Percentiles rank a stretch among this genome's conserved stretches.
phyloP scores from a whole-genome alignment of 2,113 vertebrate genomes.

The Bungarus multicinctus region DNA sequence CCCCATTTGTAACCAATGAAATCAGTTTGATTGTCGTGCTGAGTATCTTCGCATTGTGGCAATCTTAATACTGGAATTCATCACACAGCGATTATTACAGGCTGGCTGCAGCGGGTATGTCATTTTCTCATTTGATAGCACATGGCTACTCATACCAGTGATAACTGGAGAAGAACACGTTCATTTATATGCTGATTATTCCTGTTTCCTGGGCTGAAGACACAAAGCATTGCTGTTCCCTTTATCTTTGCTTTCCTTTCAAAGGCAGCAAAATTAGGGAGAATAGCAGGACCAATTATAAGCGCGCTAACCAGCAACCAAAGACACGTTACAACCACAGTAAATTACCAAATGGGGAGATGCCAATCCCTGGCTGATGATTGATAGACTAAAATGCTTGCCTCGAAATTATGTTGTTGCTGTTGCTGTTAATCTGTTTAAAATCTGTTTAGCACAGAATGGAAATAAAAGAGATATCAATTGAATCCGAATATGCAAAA shows the following conservation, averaged over 20 bases:
- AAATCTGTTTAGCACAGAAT: not conserved
- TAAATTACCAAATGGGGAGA: constrained; percentile 36
- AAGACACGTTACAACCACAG: constrained; percentile 12
- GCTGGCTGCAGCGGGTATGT: constrained; percentile 58
- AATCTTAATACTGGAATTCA: constrained; percentile 53
- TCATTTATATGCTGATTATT: constrained; percentile 61
- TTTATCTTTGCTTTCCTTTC: constrained; percentile 35
- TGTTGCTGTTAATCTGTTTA: not conserved
- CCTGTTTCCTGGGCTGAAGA: constrained; percentile 38
- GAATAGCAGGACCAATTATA: constrained; percentile 37
- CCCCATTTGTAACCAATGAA: constrained; percentile 55
- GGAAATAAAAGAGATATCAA: not conserved
- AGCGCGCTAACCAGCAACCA: constrained; percentile 1
- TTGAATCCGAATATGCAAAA: not conserved
- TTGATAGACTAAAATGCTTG: constrained; percentile 6
- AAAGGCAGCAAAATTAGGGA: not conserved
- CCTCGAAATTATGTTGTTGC: not conserved
- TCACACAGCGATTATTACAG: constrained; percentile 63
- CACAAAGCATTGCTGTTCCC: constrained; percentile 33
- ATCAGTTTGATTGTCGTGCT: constrained; percentile 38
- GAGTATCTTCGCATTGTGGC: constrained; percentile 38
- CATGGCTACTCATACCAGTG: constrained; percentile 52
- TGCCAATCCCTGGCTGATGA: not conserved
- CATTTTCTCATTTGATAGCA: constrained; percentile 70
- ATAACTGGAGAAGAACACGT: constrained; percentile 59